A percentile compares a stretch with the other conserved stretches of the same genome.
phyloP scores from a whole-genome alignment of 35 echinoderm and acorn worm genomes.

The Antedon bifida region DNA sequence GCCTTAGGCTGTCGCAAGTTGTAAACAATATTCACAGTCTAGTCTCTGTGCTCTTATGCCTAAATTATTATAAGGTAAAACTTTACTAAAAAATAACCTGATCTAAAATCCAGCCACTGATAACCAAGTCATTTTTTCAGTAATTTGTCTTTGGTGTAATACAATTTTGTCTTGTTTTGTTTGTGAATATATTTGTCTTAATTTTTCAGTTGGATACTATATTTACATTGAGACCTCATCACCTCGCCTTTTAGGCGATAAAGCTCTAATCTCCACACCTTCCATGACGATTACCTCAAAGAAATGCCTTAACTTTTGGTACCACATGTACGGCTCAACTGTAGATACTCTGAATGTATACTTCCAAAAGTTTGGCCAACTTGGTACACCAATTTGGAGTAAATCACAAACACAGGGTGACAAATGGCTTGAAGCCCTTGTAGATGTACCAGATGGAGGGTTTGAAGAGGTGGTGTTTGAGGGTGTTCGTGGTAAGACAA shows the following conservation, averaged over 20 bases:
- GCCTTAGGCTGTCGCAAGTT: no score
- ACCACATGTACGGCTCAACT: slow-evolving; percentile 47
- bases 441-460: background rate
- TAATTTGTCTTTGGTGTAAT: background rate
- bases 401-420: slow-evolving; percentile 13
- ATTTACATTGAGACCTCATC: slow-evolving; percentile 9
- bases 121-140: background rate
- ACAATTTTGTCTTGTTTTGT: no score
- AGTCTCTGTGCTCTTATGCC: no score
- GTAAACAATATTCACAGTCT: no score
- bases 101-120: no score
- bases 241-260: background rate
- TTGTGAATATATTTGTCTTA: background rate
- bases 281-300: background rate
- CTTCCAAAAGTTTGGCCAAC: slow-evolving; percentile 5
- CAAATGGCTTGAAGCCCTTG: slow-evolving; percentile 11
- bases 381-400: slow-evolving; percentile 18
- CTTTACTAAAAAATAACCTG: no score
- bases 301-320: slow-evolving; percentile 45
- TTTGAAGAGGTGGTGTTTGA: background rate
- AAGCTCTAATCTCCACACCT: background rate
- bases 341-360: slow-evolving; percentile 15
- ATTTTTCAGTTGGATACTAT: background rate
- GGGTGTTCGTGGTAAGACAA: background rate
- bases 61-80: no score